Conservation (phyloP, 2,888 invertebrate species). For the Liopterus haemorrhoidalis region DNA sequence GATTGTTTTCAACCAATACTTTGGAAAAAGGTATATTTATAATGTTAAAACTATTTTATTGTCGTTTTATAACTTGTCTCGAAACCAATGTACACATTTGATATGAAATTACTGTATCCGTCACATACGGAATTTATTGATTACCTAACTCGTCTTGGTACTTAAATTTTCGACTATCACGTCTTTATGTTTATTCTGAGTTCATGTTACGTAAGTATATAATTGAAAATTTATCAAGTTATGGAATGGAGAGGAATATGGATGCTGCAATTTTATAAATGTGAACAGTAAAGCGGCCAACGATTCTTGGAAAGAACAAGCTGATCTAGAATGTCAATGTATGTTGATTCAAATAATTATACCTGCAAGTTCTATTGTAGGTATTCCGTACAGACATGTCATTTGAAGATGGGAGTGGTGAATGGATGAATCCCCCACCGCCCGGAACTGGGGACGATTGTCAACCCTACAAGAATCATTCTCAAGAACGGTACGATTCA, state of each 20-base stretch:
- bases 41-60: no score
- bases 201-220: not conserved
- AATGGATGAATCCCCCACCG: slow-evolving; percentile 44
- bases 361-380: slow-evolving; percentile 51
- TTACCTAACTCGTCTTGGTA: slow-evolving; percentile 18
- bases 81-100: slow-evolving; percentile 17
- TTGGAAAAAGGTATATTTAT: slow-evolving; percentile 19
- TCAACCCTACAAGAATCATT: slow-evolving; percentile 7
- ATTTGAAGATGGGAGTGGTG: slow-evolving; percentile 34
- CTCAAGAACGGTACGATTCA: slow-evolving; percentile 15
- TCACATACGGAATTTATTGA: slow-evolving; percentile 20
- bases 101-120: slow-evolving; percentile 5
- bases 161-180: slow-evolving; percentile 16
- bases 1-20: slow-evolving; percentile 13
- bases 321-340: slow-evolving; percentile 26
- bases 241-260: slow-evolving; percentile 1
- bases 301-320: slow-evolving; percentile 18
- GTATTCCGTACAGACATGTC: slow-evolving; percentile 32
- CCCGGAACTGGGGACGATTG: slow-evolving; percentile 42
- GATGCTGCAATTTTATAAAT: slow-evolving; percentile 15
- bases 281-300: slow-evolving; percentile 12
- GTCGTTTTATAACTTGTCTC: no score
- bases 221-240: not conserved
- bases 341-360: slow-evolving; percentile 44
- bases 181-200: no score